These are phyloP conservation scores for Venustaconcha ellipsiformis DNA, from an alignment of 1,140 invertebrate genomes.

Conservation along the genomic window DNA sequence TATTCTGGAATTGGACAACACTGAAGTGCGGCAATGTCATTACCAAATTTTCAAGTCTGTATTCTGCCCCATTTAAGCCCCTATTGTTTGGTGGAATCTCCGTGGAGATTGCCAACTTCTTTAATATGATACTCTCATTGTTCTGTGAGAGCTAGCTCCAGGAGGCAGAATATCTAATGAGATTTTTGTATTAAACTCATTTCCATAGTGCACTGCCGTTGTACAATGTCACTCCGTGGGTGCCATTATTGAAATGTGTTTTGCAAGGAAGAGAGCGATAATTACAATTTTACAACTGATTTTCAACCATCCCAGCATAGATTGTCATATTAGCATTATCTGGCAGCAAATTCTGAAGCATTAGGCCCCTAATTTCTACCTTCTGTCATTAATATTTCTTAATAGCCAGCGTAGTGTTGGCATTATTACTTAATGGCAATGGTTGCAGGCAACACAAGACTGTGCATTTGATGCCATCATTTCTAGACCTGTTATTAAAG, in stretches of 20 bases:
- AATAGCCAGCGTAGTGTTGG: no score
- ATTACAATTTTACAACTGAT: conserved; percentile 18
- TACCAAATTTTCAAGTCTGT: no score
- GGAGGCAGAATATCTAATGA: conserved; percentile 10
- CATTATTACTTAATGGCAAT: no score
- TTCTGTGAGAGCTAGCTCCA: no score
- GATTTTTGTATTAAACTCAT: conserved; percentile 24
- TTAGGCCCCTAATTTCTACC: conserved; percentile 14
- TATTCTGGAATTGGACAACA: no score
- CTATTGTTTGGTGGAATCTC: not conserved
- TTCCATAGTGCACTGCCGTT: not conserved
- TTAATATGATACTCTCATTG: not conserved
- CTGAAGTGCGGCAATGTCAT: no score
- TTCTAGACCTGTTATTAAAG: no score
- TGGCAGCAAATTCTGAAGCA: conserved; percentile 3
- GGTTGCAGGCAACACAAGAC: no score
- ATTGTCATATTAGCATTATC: conserved; percentile 18
- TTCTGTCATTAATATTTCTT: conserved; percentile 6
- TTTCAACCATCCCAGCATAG: not conserved
- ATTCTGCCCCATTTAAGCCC: no score
- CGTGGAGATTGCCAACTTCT: not conserved
- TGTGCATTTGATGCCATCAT: no score
- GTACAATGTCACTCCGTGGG: conserved; percentile 14
- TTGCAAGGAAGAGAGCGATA: conserved; percentile 3
- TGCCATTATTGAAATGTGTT: conserved; percentile 31